Evolutionary conservation across 1,140 invertebrate genomes (phyloP), one percentile per base, ranked within the genome.

Genomic region (Ceratosolen fusciceps): DNA sequence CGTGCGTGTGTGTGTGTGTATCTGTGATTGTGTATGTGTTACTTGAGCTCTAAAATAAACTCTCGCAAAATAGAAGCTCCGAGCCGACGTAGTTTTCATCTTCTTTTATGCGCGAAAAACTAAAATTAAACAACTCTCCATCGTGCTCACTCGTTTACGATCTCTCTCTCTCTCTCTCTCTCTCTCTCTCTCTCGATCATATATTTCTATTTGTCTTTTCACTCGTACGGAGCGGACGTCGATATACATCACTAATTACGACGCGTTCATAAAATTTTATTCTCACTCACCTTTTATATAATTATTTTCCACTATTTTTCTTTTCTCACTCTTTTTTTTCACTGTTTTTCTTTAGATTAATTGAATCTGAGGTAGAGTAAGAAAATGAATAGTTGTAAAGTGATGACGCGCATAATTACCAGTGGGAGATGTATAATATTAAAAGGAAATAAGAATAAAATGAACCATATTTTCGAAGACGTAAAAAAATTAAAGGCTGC

Each of bases 41-140:
- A 75, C 68, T 43, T 14, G 21, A 29, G 73, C 7, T 52, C 77
- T 19, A 76, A 77, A 77, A 77, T 77, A 77, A 77, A 71, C 67
- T 56, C 67, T 43, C 54, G 75, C 75, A 58, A 77, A 76, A 71
- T 60, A 77, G 65, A 47, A 77, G 34, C 39, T 71, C 67, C 65
- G 16, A 29, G n/a, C 16, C 26, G 26, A 43, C 47, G 19, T 34
- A 37, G 49, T 34, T 37, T 65, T 76, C 58, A 26, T n/a, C 67
- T 77, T 60, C 71, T 77, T 77, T 77, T 26, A 68, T 19, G n/a
- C 52, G 26, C 37, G 52, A 71, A 77, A 77, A 70, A 58, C 67
- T 77, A 77, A 77, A 77, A 71, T 77, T 71, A 77, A 56, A 47
- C 67, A 65, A 67, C 37, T 47, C 29, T 49, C 47, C 21, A 65